Conservation (phyloP, 2,797 vertebrate genomes). For the Kryptolebias ocellatus region DNA sequence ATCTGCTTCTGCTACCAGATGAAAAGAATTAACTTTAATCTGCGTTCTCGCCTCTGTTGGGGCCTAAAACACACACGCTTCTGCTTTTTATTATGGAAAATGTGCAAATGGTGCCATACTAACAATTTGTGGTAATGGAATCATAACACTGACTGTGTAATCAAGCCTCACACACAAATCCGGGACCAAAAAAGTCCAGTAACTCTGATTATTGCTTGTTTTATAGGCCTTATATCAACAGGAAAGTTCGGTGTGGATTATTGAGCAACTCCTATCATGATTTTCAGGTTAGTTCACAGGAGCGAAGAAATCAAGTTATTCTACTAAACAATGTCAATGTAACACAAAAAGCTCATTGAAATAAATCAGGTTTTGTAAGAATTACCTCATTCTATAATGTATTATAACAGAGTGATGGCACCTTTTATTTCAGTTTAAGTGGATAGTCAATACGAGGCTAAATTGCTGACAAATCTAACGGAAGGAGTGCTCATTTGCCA, state of each 20-base stretch:
- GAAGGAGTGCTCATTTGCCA: conserved; percentile 16
- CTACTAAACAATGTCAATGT: not conserved
- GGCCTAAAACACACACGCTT: conserved; percentile 43
- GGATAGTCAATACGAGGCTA: not conserved
- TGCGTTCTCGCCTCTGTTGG: conserved; percentile 30
- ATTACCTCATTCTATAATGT: not conserved
- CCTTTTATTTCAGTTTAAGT: no score
- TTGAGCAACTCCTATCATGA: not conserved
- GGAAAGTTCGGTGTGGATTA: conserved; percentile 3
- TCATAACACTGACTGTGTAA: conserved; percentile 50
- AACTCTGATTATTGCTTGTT: conserved; percentile 30
- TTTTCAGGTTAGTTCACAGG: not conserved
- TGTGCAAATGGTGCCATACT: conserved; percentile 45
- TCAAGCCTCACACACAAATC: conserved; percentile 28
- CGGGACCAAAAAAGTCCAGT: conserved; percentile 15
- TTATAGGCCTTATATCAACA: conserved; percentile 17
- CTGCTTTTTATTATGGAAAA: conserved; percentile 67
- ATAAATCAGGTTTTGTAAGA: not conserved
- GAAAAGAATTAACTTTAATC: conserved; percentile 68
- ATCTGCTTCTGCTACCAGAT: conserved; percentile 54
- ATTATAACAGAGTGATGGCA: not conserved
- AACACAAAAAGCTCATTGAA: not conserved
- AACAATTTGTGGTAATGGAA: conserved; percentile 60
- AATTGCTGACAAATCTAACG: conserved; percentile 14
- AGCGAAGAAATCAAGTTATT: not conserved